A percentile compares a stretch with the other conserved stretches of the same genome.
Evolutionary conservation across 1,140 invertebrate species (phyloP).

Genomic region (Sesamia nonagrioides): DNA sequence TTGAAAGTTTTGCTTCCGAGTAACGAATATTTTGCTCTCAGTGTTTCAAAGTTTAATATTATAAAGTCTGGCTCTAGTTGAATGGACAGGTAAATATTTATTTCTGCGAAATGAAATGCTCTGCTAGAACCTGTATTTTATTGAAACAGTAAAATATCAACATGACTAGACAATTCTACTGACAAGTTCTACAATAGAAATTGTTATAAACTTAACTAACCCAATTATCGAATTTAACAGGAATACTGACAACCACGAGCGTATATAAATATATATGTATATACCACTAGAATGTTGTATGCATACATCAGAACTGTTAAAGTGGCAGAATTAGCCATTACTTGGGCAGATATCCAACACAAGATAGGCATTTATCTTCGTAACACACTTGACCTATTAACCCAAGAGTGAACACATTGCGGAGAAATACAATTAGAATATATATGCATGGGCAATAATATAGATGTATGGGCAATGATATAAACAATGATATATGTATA

Average conservation of each 20-base stretch:
- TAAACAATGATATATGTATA: too few species aligned
- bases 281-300: too few species aligned
- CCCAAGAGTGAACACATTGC: slow-evolving; percentile 12
- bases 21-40: not conserved
- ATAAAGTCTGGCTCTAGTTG: not conserved
- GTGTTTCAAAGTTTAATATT: slow-evolving; percentile 24
- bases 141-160: slow-evolving; percentile 34
- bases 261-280: not conserved
- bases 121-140: slow-evolving; percentile 33
- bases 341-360: slow-evolving; percentile 19
- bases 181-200: too few species aligned
- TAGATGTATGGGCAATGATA: too few species aligned
- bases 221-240: not conserved
- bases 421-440: not conserved
- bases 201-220: not conserved
- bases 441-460: not conserved
- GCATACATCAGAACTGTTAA: not conserved
- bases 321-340: slow-evolving; percentile 11
- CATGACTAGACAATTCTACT: slow-evolving; percentile 1
- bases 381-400: slow-evolving; percentile 28
- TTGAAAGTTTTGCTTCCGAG: slow-evolving; percentile 4
- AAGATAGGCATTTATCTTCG: slow-evolving; percentile 28
- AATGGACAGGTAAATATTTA: slow-evolving; percentile 47
- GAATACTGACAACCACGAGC: not conserved
- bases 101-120: slow-evolving; percentile 43